Percentiles rank a stretch among this genome's conserved stretches.
These are phyloP conservation scores for Diachasmimorpha longicaudata DNA, from an alignment of 1,140 invertebrate genomes.

Conservation along the genomic window DNA sequence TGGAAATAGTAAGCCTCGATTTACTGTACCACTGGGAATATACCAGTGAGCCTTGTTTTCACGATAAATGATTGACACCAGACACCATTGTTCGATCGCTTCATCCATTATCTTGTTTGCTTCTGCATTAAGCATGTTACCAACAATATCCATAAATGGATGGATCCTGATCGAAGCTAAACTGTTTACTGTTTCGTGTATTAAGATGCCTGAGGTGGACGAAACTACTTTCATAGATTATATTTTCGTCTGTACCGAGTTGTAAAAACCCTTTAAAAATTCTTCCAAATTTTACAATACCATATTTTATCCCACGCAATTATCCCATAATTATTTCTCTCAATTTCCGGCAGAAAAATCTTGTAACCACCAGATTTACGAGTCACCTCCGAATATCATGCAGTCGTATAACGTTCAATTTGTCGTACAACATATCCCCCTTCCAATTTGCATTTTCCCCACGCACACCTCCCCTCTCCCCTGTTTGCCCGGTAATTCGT, in stretches of 20 bases:
- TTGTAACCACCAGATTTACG: no score
- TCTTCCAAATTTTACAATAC: no score
- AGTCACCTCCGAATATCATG: no score
- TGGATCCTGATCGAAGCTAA: background rate
- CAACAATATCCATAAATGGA: background rate
- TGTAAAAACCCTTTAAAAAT: no score
- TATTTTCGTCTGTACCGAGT: no score
- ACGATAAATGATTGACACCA: conserved; percentile 27
- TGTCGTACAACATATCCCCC: background rate
- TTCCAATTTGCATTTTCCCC: conserved; percentile 31
- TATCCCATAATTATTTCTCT: no score
- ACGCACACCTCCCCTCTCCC: conserved; percentile 8
- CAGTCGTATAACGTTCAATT: no score
- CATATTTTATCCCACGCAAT: no score
- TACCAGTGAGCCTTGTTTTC: background rate
- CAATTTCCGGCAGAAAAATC: no score
- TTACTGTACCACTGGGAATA: background rate
- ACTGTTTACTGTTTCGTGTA: no score
- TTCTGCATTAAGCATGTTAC: conserved; percentile 20
- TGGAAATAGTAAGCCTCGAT: background rate
- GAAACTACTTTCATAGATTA: no score
- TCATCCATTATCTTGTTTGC: conserved; percentile 35
- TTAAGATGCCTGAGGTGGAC: no score
- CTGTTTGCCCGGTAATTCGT: conserved; percentile 28
- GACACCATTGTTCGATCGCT: conserved; percentile 23